phyloP scores from a whole-genome alignment of 2,113 vertebrate genomes.

The Pachyramphus minor region DNA sequence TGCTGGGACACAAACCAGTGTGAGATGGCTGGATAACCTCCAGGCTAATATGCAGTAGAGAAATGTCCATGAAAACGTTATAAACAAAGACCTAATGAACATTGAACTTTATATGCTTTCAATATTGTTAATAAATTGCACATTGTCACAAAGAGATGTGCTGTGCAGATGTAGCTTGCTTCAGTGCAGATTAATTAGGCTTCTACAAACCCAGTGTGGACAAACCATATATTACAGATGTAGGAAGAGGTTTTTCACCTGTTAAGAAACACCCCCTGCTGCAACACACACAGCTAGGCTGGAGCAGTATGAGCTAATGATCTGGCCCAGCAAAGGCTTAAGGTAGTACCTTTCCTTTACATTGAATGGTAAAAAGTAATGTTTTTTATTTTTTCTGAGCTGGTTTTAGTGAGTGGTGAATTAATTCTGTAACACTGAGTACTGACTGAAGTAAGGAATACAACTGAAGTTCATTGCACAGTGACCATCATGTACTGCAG shows the following conservation, averaged over 20 bases:
- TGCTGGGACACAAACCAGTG: background rate
- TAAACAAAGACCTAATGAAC: slow-evolving; percentile 11
- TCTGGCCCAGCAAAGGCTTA: background rate
- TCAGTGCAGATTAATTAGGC: background rate
- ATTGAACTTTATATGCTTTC: slow-evolving; percentile 4
- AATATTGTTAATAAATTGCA: background rate
- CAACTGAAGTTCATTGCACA: background rate
- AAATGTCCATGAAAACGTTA: background rate
- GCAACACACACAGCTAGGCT: background rate
- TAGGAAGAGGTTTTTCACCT: background rate
- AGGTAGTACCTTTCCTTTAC: background rate
- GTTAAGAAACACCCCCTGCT: background rate
- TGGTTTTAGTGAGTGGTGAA: background rate
- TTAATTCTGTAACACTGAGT: background rate
- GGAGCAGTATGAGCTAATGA: background rate
- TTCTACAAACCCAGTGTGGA: background rate
- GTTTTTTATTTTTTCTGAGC: background rate
- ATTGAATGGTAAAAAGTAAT: background rate
- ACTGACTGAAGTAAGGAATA: background rate
- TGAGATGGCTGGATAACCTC: slow-evolving; percentile 17
- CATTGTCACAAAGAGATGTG: background rate
- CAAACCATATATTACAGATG: background rate
- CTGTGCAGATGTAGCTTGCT: background rate
- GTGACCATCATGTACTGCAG: background rate
- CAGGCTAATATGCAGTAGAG: background rate